Conservation (phyloP, 2,113 vertebrate genomes). For the Misgurnus anguillicaudatus region DNA sequence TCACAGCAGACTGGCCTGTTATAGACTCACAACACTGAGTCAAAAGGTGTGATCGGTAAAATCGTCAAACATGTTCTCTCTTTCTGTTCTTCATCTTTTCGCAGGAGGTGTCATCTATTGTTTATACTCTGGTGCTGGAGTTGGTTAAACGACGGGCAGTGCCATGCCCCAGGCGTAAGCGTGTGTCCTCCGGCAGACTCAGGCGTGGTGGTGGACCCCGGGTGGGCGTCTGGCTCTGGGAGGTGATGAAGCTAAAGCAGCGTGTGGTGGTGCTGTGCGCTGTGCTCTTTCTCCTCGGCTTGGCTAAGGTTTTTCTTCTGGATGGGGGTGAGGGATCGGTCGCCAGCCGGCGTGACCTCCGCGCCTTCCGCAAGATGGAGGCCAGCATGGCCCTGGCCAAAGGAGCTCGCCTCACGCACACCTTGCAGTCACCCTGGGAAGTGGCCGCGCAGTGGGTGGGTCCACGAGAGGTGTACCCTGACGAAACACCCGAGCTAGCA, state of each 20-base stretch:
- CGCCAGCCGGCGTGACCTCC: conserved; percentile 89
- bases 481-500: conserved; percentile 94
- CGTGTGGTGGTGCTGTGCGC: conserved; percentile 91
- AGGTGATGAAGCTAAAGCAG: conserved; percentile 98
- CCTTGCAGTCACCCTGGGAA: conserved; percentile 96
- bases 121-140: not conserved
- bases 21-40: not conserved
- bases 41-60: not conserved
- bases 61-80: not conserved
- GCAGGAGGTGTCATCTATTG: not conserved
- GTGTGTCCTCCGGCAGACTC: conserved; percentile 23
- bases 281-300: conserved; percentile 93
- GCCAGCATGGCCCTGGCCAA: conserved; percentile 81
- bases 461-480: conserved; percentile 94
- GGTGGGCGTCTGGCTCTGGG: conserved; percentile 34
- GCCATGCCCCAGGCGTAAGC: conserved; percentile 70
- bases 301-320: conserved; percentile 96
- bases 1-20: not conserved
- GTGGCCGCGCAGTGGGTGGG: conserved; percentile 97
- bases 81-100: not conserved
- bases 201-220: conserved; percentile 31
- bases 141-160: conserved; percentile 16
- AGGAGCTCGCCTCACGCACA: conserved; percentile 88
- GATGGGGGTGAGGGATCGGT: conserved; percentile 94
- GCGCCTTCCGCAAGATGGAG: conserved; percentile 94